Base-by-base conservation (phyloP, 1,140 invertebrate genomes). In the Zaprionus camerounensis region DNA sequence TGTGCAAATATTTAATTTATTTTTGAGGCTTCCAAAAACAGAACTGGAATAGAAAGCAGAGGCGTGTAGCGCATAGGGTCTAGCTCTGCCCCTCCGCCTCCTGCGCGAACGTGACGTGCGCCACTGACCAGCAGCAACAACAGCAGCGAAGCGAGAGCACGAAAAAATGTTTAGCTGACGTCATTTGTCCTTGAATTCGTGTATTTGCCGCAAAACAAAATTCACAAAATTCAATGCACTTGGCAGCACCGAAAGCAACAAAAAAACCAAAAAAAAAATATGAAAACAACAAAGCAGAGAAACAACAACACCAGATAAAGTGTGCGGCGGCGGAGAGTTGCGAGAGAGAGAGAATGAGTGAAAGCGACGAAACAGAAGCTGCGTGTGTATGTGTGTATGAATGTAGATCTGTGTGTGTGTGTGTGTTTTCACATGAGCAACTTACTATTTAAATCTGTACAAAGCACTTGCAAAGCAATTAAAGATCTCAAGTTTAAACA, bases 141-240 rank as follows among this genome's bases (percentile, higher is more conserved):
- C 58, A 34, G 51, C 61, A 56, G 41, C 61, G 24, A 63, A 44
- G 41, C 41, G 15, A 44, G 41, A 66, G 20, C 61, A 71, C 69
- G 65, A 78, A 84, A 82, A 85, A 88, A 80, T 83, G 81, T 77
- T 88, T 90, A 79, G 81, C 78, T 91, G 87, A 91, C 87, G 87
- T 91, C 87, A 91, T 84, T 83, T 91, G 87, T 91, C 87, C 87
- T 91, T 91, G 86, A 91, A 91, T 66, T 90, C 77, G 76, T 86
- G 70, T 86, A 82, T 90, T 88, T 84, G 82, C 85, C 73, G 71
- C 66, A 75, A 90, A 90, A 65, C 70, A 66, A 84, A 85, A 82
- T 72, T 82, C 70, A 55, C 86, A 79, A 91, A 91, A 87, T 88
- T 87, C 84, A 87, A 84, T 87, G 84, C 84, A 87, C 82, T 91